A percentile compares a stretch with the other conserved stretches of the same genome.
phyloP scores from a whole-genome alignment of 2,113 vertebrate genomes.

The Phyllopteryx taeniolatus region DNA sequence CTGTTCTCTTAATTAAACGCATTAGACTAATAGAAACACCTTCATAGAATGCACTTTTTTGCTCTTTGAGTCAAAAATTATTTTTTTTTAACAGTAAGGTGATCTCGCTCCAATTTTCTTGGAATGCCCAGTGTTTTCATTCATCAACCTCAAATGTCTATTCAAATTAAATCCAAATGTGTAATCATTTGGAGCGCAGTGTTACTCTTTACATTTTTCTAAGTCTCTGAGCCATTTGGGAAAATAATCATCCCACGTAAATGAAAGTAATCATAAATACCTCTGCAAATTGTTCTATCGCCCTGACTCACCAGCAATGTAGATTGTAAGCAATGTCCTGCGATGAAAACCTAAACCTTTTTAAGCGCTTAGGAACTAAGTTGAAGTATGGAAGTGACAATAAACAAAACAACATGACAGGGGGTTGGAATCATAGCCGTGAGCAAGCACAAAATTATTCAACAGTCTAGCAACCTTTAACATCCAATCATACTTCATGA shows the following conservation, averaged over 20 bases:
- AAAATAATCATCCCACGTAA: neutral
- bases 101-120: neutral
- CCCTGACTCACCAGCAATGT: neutral
- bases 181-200: too few relatives aligned
- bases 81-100: too few relatives aligned
- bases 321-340: neutral
- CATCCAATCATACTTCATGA: neutral
- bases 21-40: too few relatives aligned
- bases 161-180: too few relatives aligned
- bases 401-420: slow-evolving; percentile 13
- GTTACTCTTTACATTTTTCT: neutral
- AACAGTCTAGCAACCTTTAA: neutral
- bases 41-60: neutral
- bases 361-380: neutral
- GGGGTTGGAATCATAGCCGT: neutral
- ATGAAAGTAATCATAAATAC: too few relatives aligned
- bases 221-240: neutral
- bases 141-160: too few relatives aligned
- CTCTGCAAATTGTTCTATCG: neutral
- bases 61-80: too few relatives aligned
- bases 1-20: neutral
- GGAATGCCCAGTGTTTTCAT: neutral
- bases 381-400: slow-evolving; percentile 43
- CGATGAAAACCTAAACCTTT: neutral
- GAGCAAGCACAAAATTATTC: neutral